Base-by-base conservation (phyloP, 1,140 invertebrate species). In the Planococcus citri region DNA sequence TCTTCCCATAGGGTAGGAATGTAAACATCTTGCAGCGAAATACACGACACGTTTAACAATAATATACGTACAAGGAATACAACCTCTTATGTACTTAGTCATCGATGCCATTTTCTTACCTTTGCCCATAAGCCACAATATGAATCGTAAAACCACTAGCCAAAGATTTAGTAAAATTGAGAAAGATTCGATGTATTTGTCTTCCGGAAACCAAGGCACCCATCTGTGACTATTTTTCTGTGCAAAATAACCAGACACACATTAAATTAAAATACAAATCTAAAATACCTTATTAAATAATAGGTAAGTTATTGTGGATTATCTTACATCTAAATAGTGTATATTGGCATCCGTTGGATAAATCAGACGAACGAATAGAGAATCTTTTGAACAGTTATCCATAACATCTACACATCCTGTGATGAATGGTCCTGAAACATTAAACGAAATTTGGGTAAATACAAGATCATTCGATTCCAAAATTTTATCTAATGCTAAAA, bases 1-100 rank as follows among this genome's bases (percentile, higher is more conserved):
- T 78, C 81, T 67, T 84, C 82, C 77, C 82, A 83, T 37, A 84
- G 72, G 0, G 79, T 82, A 1, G 86, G 86, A 71, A 86, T 80
- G 69, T 81, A 71, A 2, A 20, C 21, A 3, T 64, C 61, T 27
- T 6, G 22, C 3, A 3, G 22, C 17, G n/a, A n/a, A n/a, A 60
- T 20, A 20, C 22, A n/a, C n/a, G n/a, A n/a, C 20, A 20, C 21
- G n/a, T 64, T 21, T 27, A 17, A 64, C 3, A 3, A 64, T 24
- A 60, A n/a, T n/a, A 60, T 20, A 20, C 22, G 12, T 27, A 1
- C 2, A 27, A 3, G 8, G 22, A 64, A 22, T 22, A 51, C 41
- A 51, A 51, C 3, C 41, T 51, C 41, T 6, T 14, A 51, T 51
- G 6, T 9, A 51, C 41, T 20, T 51, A 51, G 3, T 33, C 29